These are phyloP conservation scores for Melanargia galathea DNA, from an alignment of 2,888 invertebrate genomes.

Conservation along the genomic window DNA sequence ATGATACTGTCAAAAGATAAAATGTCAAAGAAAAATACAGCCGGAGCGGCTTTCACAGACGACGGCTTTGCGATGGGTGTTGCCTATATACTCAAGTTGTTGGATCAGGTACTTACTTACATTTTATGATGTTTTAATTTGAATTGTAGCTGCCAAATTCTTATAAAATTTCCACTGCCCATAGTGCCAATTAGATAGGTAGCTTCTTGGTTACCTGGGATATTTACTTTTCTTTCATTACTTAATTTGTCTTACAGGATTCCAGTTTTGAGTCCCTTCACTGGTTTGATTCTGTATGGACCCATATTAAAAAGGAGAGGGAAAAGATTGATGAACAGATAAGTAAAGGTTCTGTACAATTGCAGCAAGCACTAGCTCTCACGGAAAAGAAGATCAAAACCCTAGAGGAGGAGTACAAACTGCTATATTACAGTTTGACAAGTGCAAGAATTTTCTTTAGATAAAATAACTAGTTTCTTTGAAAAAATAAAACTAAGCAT, in stretches of 20 bases:
- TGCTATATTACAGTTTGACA: conserved; percentile 94
- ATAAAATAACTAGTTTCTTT: conserved; percentile 50
- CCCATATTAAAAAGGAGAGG: conserved; percentile 86
- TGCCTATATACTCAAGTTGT: conserved; percentile 94
- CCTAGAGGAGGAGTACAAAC: conserved; percentile 90
- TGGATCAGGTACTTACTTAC: conserved; percentile 87
- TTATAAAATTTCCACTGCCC: no score
- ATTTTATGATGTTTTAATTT: background rate
- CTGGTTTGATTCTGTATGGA: conserved; percentile 95
- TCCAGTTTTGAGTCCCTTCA: conserved; percentile 94
- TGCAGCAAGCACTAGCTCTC: conserved; percentile 95
- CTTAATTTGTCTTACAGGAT: conserved; percentile 66
- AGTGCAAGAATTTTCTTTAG: conserved; percentile 98
- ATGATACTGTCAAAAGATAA: conserved; percentile 95
- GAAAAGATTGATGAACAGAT: conserved; percentile 79
- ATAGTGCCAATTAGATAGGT: no score
- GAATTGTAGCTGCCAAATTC: background rate
- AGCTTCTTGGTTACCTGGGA: no score
- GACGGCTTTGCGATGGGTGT: conserved; percentile 98
- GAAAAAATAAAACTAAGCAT: background rate
- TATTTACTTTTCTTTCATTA: background rate
- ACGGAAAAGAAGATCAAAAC: conserved; percentile 92
- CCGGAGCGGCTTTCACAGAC: conserved; percentile 95
- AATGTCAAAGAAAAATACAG: conserved; percentile 93
- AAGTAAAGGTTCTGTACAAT: conserved; percentile 91